These are phyloP conservation scores for Lepidothrix coronata DNA, from an alignment of 2,113 vertebrate genomes.

Conservation along the genomic window DNA sequence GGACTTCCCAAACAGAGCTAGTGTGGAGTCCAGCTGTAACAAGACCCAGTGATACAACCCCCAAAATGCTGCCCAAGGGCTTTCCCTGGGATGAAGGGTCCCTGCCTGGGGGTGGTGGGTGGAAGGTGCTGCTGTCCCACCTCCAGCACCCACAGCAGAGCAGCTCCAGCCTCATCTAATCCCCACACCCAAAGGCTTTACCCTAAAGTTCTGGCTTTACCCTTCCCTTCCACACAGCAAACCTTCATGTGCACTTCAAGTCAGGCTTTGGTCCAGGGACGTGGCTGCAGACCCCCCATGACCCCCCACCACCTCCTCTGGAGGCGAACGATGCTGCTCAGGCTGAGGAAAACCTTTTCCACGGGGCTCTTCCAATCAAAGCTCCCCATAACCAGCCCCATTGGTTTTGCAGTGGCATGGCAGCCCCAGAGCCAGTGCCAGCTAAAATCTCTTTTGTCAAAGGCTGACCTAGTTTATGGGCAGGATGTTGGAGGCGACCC, in stretches of 20 bases:
- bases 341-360: background rate
- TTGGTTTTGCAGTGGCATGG: background rate
- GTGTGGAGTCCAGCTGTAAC: background rate
- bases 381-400: background rate
- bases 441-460: background rate
- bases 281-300: accelerated
- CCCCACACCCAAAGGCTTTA: background rate
- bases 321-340: background rate
- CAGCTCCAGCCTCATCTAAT: background rate
- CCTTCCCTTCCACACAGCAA: background rate
- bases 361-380: background rate
- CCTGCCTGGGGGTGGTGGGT: background rate
- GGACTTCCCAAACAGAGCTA: background rate
- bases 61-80: background rate
- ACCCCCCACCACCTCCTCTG: accelerated
- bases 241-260: background rate
- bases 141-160: background rate
- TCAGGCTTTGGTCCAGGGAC: background rate
- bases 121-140: background rate
- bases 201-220: background rate
- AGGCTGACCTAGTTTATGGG: background rate
- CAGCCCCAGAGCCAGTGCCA: background rate
- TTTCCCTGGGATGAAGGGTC: background rate
- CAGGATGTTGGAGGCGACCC: background rate
- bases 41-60: accelerated